Evolutionary conservation across 2,113 vertebrate species (phyloP).

Genomic region (Morone chrysops): DNA sequence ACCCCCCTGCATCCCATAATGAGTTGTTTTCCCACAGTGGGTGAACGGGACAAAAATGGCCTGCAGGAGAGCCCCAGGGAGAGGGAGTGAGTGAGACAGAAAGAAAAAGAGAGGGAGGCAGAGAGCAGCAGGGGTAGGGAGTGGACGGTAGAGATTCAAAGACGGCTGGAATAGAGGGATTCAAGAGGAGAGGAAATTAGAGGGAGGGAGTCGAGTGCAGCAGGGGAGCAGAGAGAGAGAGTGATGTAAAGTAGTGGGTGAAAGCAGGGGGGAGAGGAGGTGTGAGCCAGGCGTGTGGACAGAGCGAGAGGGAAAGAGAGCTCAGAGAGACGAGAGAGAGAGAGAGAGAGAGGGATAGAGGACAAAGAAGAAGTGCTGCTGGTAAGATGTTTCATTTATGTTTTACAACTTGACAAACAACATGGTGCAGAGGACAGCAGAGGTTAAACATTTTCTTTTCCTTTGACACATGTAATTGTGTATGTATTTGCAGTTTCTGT

Average conservation of each 20-base stretch:
- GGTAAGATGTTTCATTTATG: constrained; percentile 73
- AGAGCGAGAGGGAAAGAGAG: constrained; percentile 38
- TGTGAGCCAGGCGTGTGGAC: constrained; percentile 55
- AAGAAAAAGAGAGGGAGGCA: constrained; percentile 16
- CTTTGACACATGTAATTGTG: neutral
- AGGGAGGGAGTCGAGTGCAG: constrained; percentile 40
- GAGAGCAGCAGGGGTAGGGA: constrained; percentile 8
- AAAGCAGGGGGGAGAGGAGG: constrained; percentile 47
- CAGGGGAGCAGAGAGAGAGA: constrained; percentile 16
- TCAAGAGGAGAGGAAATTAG: constrained; percentile 44
- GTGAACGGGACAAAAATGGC: constrained; percentile 75
- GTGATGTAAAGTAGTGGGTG: constrained; percentile 45
- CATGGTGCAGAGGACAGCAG: neutral
- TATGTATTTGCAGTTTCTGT: neutral
- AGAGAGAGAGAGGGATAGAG: constrained; percentile 38
- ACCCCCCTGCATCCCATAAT: constrained; percentile 73
- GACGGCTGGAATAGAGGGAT: constrained; percentile 51
- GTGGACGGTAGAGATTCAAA: constrained; percentile 35
- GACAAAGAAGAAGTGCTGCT: constrained; percentile 43
- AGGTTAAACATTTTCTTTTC: neutral
- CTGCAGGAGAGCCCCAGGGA: constrained; percentile 54
- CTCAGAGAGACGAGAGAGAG: constrained; percentile 49
- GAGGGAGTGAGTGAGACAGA: constrained; percentile 25
- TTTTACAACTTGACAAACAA: constrained; percentile 35
- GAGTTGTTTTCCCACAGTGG: constrained; percentile 86